These are phyloP conservation scores for Oenanthe melanoleuca DNA, from an alignment of 2,113 vertebrate species.

Conservation along the genomic window DNA sequence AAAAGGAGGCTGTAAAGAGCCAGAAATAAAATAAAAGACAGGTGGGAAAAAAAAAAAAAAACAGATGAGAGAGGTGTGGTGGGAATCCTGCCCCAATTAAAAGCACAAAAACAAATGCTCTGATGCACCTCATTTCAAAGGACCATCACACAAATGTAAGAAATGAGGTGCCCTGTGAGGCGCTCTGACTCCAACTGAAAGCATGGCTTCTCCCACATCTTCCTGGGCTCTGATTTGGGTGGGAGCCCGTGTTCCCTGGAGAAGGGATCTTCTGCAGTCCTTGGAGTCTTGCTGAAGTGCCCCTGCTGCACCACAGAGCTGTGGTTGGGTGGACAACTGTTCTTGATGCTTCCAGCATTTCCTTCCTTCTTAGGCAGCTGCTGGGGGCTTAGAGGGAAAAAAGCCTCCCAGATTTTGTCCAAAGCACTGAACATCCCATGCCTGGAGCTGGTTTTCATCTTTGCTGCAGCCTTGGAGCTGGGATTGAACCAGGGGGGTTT, in stretches of 20 bases:
- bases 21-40: constrained; percentile 10
- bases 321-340: fast-evolving
- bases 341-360: not conserved
- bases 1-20: not conserved
- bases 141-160: not conserved
- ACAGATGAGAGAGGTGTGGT: not conserved
- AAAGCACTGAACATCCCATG: not conserved
- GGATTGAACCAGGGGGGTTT: not conserved
- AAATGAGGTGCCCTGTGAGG: not conserved
- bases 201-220: not conserved
- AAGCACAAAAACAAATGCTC: not conserved
- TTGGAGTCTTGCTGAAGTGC: not conserved
- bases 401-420: not conserved
- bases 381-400: not conserved
- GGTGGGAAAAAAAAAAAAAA: not conserved
- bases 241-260: not conserved
- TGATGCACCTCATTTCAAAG: not conserved
- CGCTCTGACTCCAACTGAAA: not conserved
- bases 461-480: not conserved
- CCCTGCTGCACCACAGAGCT: not conserved
- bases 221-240: not conserved
- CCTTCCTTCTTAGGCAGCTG: not conserved
- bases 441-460: not conserved
- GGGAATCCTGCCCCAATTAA: not conserved
- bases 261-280: not conserved